Percentiles rank a stretch among this genome's conserved stretches.
These are phyloP conservation scores for Encarsia formosa DNA, from an alignment of 2,888 invertebrate species.

Conservation along the genomic window DNA sequence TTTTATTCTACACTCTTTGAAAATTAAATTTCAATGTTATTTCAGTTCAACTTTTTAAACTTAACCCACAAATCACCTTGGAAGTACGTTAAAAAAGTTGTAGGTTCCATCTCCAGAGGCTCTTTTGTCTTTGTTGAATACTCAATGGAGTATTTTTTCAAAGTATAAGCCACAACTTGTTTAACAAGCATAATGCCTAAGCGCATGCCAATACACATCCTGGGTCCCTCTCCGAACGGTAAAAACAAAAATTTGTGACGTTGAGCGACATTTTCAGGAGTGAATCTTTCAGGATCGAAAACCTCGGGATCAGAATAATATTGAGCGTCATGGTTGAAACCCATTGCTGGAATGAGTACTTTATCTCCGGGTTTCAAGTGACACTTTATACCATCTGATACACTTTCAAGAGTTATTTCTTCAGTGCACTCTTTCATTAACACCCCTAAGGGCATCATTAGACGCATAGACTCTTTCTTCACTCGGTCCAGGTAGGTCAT, in stretches of 20 bases:
- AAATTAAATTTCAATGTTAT: too few species aligned
- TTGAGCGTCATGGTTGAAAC: slow-evolving; percentile 30
- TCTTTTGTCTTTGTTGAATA: slow-evolving; percentile 30
- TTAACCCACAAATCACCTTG: slow-evolving; percentile 21
- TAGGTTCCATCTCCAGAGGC: slow-evolving; percentile 27
- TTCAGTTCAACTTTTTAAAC: slow-evolving; percentile 1
- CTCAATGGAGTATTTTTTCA: slow-evolving; percentile 32
- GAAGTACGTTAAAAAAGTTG: not conserved
- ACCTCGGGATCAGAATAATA: slow-evolving; percentile 35
- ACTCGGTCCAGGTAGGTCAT: slow-evolving; percentile 56
- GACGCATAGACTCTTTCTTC: slow-evolving; percentile 40
- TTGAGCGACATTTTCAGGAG: slow-evolving; percentile 26
- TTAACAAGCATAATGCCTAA: slow-evolving; percentile 36
- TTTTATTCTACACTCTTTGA: too few species aligned
- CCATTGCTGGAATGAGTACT: slow-evolving; percentile 26
- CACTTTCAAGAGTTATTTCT: slow-evolving; percentile 31
- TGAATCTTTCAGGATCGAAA: slow-evolving; percentile 40
- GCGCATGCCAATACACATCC: slow-evolving; percentile 39
- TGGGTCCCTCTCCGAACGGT: slow-evolving; percentile 41
- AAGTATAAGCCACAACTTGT: slow-evolving; percentile 26
- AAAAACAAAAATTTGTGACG: slow-evolving; percentile 32
- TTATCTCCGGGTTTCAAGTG: slow-evolving; percentile 29
- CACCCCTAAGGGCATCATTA: slow-evolving; percentile 12
- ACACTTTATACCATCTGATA: slow-evolving; percentile 35
- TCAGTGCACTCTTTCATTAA: slow-evolving; percentile 33